Percentiles rank a stretch among this genome's conserved stretches.
These are phyloP conservation scores for Danionella dracula DNA, from an alignment of 2,797 vertebrate genomes.

Conservation along the genomic window DNA sequence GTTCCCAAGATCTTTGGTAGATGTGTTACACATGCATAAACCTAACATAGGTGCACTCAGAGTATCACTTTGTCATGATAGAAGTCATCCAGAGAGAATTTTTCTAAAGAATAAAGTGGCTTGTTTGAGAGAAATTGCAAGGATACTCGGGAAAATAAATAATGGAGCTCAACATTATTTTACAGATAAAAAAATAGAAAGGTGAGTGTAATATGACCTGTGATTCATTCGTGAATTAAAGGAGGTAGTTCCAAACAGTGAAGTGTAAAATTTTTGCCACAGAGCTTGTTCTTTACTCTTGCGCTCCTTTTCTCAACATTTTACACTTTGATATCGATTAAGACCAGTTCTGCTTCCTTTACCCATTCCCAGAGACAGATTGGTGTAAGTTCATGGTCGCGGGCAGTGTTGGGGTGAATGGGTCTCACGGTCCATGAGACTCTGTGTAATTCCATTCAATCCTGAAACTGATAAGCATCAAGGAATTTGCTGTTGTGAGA, in stretches of 20 bases:
- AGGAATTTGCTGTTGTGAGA: conserved; percentile 35
- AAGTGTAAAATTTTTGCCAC: conserved; percentile 64
- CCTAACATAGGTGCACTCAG: no score
- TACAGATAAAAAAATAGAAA: conserved; percentile 56
- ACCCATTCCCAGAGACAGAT: conserved; percentile 51
- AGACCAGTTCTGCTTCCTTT: conserved; percentile 64
- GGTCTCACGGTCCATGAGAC: conserved; percentile 9
- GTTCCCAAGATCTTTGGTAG: no score
- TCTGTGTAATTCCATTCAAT: conserved; percentile 43
- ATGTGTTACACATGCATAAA: no score
- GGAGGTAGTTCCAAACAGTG: conserved; percentile 57
- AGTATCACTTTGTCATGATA: no score
- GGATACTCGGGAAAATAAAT: no score
- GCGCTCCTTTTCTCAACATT: conserved; percentile 62
- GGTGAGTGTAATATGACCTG: conserved; percentile 41
- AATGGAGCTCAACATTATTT: no score
- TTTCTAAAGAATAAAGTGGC: no score
- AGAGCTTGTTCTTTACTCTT: no score
- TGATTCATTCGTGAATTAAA: conserved; percentile 64
- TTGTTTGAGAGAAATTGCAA: no score
- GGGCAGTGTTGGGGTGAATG: neutral
- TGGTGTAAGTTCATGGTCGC: neutral
- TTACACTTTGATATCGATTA: conserved; percentile 70
- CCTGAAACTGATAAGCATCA: conserved; percentile 49
- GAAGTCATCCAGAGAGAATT: no score